These are phyloP conservation scores for Lithophane ornitopus DNA, from an alignment of 2,888 invertebrate genomes.

Conservation along the genomic window DNA sequence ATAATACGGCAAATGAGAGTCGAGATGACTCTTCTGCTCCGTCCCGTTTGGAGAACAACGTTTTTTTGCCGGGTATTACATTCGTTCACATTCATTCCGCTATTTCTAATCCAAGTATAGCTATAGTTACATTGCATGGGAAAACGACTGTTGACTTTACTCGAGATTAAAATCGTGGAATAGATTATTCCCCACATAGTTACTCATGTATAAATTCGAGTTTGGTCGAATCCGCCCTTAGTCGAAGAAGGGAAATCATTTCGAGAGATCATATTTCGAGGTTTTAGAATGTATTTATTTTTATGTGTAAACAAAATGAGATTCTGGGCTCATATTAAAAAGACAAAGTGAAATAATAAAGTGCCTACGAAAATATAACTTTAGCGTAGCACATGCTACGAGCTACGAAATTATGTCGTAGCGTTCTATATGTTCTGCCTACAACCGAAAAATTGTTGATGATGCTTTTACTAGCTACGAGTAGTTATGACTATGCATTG, in stretches of 20 bases:
- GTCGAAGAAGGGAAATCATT: background rate
- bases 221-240: too few relatives aligned
- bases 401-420: slow-evolving; percentile 26
- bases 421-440: background rate
- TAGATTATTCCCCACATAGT: too few relatives aligned
- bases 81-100: too few relatives aligned
- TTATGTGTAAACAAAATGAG: background rate
- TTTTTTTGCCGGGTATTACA: too few relatives aligned
- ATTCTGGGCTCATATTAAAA: background rate
- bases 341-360: background rate
- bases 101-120: too few relatives aligned
- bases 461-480: background rate
- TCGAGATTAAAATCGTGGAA: too few relatives aligned
- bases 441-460: background rate
- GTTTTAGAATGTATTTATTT: background rate
- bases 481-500: background rate
- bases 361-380: background rate
- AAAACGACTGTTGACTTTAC: too few relatives aligned
- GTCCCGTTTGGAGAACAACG: too few relatives aligned
- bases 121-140: too few relatives aligned
- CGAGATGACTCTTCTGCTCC: too few relatives aligned
- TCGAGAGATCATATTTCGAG: background rate
- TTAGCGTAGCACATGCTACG: slow-evolving; percentile 10
- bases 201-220: too few relatives aligned
- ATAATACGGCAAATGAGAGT: too few relatives aligned